Base-by-base conservation (phyloP, 2,113 vertebrate genomes). In the Sinocyclocheilus rhinocerous region DNA sequence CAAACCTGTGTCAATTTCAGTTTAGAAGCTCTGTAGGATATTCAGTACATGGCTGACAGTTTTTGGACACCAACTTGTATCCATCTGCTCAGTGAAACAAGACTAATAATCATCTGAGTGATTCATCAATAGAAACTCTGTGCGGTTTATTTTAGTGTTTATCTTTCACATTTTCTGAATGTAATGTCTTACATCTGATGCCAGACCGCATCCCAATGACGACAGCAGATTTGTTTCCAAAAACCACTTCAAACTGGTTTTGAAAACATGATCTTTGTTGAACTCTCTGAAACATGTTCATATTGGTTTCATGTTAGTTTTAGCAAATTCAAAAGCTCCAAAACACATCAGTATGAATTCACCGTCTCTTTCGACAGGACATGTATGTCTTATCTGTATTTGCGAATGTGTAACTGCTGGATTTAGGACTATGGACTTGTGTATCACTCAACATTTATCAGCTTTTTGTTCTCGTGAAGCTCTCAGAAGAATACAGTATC, bases 211-310 rank as follows among this genome's bases (percentile, higher is more conserved):
- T 24, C 39, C 73, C 39, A 24, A 76, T 26, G 42, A 48, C 42
- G 13, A 76, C 73, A 76, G 73, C n/a, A 76, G 39, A 73, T 3
- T 22, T 42, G 36, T 73, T 73, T 73, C 10, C 70, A 73, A n/a
- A 76, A 76, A 76, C 67, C 67, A 36, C 29, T 20, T 20, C 67
- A 70, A 36, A 2, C 18, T 22, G 16, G 7, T 36, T 20, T 39
- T 39, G 29, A 70, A 69, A 70, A 70, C 29, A 69, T n/a, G 9
- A 42, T 22, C 36, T 42, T 42, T 42, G 36, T 72, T 72, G 4
- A 73, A 39, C 67, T 70, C 67, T 70, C 29, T 70, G 18, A 9
- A 22, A 72, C 36, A n/a, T 72, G 20, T 6, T 22, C 36, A 39
- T 72, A 6, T 42, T 39, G 10, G 69, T 72, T n/a, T 72, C 69